These are phyloP conservation scores for Nestor notabilis DNA, from an alignment of 2,113 vertebrate species.

Conservation along the genomic window DNA sequence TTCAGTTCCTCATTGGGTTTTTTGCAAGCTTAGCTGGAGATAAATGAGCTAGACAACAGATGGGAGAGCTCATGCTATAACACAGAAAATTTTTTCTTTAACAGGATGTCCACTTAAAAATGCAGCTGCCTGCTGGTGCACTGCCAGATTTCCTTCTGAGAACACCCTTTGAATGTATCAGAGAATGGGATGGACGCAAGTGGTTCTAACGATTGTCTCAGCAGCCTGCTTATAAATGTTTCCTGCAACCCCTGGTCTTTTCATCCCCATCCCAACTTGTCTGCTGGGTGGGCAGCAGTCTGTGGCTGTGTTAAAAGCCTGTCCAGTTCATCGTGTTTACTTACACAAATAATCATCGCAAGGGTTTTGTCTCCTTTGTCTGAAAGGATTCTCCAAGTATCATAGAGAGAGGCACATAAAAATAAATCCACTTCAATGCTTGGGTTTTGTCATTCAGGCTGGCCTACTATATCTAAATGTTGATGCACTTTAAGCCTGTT, in stretches of 20 bases:
- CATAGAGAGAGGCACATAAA: background rate
- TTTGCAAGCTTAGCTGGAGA: background rate
- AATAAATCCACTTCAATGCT: background rate
- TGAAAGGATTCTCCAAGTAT: background rate
- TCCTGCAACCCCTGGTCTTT: background rate
- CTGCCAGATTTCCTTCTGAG: background rate
- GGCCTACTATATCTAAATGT: background rate
- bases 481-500: background rate
- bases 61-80: constrained; percentile 1
- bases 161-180: background rate
- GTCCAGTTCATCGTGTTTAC: background rate
- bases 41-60: constrained; percentile 46
- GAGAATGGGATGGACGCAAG: background rate
- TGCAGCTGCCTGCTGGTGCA: background rate
- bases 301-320: background rate
- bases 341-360: background rate
- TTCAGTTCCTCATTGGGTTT: background rate
- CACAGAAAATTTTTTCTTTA: background rate
- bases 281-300: background rate
- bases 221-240: background rate
- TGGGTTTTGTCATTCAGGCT: background rate
- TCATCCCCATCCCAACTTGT: background rate
- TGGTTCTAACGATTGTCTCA: background rate
- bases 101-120: constrained; percentile 27
- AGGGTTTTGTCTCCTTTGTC: background rate